Conservation (phyloP, 2,797 vertebrate species). For the Cossypha dichroa region DNA sequence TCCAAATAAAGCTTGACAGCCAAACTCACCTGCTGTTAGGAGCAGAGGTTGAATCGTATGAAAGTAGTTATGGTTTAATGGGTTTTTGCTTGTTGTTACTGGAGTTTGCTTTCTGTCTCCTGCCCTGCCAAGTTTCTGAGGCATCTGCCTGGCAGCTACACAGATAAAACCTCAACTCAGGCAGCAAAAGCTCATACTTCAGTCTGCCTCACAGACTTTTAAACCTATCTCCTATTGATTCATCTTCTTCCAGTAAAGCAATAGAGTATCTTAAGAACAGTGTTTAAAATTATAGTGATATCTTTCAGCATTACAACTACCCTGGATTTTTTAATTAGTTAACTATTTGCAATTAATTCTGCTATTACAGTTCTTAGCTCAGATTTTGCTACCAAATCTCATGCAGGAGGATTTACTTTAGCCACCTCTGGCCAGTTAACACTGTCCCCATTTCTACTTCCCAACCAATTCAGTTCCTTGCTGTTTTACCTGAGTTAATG, state of each 20-base stretch:
- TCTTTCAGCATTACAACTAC: background rate
- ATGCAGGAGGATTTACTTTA: background rate
- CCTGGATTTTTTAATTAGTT: background rate
- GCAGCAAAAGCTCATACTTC: background rate
- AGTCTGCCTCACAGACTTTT: background rate
- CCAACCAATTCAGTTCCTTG: background rate
- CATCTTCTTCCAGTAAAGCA: background rate
- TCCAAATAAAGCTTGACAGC: background rate
- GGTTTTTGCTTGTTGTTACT: background rate
- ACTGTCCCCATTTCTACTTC: background rate
- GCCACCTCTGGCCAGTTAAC: background rate
- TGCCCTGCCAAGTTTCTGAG: constrained; percentile 21
- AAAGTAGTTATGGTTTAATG: background rate
- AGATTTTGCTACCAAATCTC: background rate
- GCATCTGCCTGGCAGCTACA: background rate
- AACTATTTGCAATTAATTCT: background rate
- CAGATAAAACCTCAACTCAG: background rate
- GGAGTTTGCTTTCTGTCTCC: background rate
- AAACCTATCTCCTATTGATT: background rate
- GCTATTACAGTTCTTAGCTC: background rate
- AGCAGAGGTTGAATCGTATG: background rate
- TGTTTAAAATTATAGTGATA: background rate
- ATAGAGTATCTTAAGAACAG: background rate
- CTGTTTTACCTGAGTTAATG: background rate
- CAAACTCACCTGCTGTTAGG: constrained; percentile 29